Evolutionary conservation across 1,140 invertebrate species (phyloP).

Genomic region (Bactericera cockerelli): DNA sequence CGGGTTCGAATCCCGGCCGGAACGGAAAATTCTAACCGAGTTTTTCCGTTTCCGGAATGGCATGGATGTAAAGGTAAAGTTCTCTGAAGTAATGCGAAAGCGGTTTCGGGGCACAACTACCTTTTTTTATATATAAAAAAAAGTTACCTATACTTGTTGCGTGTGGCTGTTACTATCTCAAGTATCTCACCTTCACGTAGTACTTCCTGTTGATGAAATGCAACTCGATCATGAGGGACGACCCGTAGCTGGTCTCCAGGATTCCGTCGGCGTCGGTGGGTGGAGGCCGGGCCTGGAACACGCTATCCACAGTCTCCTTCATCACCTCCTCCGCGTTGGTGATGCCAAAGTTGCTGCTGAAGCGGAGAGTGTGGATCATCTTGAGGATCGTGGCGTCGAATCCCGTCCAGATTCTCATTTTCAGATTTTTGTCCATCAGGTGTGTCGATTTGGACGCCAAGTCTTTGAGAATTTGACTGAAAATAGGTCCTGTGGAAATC

Average conservation of each 20-base stretch:
- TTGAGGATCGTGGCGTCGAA: neutral
- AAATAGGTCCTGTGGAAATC: slow-evolving; percentile 7
- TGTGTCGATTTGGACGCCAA: neutral
- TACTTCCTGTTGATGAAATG: neutral
- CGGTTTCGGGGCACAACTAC: too few species aligned
- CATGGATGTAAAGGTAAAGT: too few species aligned
- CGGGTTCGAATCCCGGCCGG: too few species aligned
- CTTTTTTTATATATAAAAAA: too few species aligned
- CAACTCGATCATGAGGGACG: neutral
- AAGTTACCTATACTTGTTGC: too few species aligned
- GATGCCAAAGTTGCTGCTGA: neutral
- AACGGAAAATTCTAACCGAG: too few species aligned
- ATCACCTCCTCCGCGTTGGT: neutral
- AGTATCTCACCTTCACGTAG: neutral
- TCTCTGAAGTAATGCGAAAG: too few species aligned
- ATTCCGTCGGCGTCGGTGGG: neutral
- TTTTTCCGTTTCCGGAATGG: too few species aligned
- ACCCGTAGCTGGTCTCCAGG: neutral
- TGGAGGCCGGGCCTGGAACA: neutral
- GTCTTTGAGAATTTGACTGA: neutral
- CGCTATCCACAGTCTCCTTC: neutral
- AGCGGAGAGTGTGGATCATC: neutral
- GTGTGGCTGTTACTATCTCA: too few species aligned
- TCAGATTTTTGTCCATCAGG: neutral
- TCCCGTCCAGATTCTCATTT: neutral